Evolutionary conservation across 2,797 vertebrate species (phyloP).

Genomic region (Florisuga fusca): DNA sequence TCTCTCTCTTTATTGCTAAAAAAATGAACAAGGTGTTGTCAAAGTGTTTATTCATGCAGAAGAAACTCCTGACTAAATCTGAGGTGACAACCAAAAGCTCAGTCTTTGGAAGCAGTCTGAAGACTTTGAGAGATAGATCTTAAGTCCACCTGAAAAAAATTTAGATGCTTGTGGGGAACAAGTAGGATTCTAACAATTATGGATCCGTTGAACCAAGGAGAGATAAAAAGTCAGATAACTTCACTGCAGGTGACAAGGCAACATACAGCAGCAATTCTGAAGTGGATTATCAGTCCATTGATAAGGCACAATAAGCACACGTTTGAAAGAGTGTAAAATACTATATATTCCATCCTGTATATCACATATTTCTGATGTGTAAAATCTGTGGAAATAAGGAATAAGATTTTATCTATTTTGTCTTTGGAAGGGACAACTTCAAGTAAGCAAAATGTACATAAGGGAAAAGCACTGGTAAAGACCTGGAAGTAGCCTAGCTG

Average conservation of each 20-base stretch:
- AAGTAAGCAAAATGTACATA: neutral
- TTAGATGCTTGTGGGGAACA: neutral
- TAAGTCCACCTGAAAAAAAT: neutral
- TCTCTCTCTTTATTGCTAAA: neutral
- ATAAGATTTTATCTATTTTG: fast-evolving
- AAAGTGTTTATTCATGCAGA: neutral
- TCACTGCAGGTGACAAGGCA: neutral
- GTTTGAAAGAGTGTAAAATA: neutral
- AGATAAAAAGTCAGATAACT: neutral
- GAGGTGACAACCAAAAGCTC: neutral
- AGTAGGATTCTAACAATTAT: neutral
- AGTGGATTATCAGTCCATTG: neutral
- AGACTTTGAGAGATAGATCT: neutral
- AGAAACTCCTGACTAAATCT: neutral
- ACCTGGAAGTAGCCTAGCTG: neutral
- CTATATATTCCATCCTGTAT: neutral
- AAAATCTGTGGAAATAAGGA: neutral
- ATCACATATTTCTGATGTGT: neutral
- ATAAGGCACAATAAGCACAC: neutral
- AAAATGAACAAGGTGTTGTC: neutral
- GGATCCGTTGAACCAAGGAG: neutral
- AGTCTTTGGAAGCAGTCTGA: neutral
- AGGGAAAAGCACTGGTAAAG: neutral
- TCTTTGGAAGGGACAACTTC: neutral
- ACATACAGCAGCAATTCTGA: neutral